Conservation (phyloP, 1,140 invertebrate genomes). For the Conopomorpha cramerella region DNA sequence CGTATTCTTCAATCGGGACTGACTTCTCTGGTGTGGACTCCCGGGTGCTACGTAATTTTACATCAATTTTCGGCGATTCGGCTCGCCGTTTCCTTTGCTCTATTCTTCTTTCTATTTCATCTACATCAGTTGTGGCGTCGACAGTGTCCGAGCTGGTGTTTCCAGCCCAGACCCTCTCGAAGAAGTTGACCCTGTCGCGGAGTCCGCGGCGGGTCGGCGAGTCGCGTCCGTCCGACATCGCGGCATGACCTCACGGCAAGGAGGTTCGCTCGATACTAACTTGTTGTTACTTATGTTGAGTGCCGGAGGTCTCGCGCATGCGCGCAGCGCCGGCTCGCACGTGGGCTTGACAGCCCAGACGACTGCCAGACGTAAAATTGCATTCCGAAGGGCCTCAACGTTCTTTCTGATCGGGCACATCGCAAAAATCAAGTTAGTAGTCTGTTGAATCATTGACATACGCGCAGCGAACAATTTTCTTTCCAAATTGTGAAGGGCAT, state of each 20-base stretch:
- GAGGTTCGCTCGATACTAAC: constrained; percentile 53
- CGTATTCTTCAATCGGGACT: constrained; percentile 27
- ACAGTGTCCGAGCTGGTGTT: constrained; percentile 40
- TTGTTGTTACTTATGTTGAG: constrained; percentile 15
- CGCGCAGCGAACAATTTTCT: no score
- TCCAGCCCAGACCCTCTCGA: constrained; percentile 75
- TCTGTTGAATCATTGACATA: no score
- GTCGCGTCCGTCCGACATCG: constrained; percentile 50
- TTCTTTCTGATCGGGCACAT: no score
- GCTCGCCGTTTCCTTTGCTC: constrained; percentile 61
- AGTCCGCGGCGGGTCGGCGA: constrained; percentile 62
- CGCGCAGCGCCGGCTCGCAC: constrained; percentile 19
- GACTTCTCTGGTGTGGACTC: constrained; percentile 33
- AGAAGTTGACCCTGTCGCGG: constrained; percentile 73
- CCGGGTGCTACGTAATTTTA: constrained; percentile 62
- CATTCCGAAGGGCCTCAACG: no score
- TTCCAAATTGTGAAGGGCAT: no score
- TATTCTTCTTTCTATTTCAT: constrained; percentile 65
- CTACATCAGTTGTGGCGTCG: constrained; percentile 56
- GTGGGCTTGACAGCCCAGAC: constrained; percentile 13
- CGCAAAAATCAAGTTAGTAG: no score
- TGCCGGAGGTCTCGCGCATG: constrained; percentile 15
- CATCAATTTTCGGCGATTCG: constrained; percentile 60
- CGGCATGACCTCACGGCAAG: constrained; percentile 40
- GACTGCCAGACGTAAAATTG: background rate